Evolutionary conservation across 2,797 vertebrate species (phyloP), one percentile per base, ranked within the genome.

Genomic region (Rhinichthys osculus): DNA sequence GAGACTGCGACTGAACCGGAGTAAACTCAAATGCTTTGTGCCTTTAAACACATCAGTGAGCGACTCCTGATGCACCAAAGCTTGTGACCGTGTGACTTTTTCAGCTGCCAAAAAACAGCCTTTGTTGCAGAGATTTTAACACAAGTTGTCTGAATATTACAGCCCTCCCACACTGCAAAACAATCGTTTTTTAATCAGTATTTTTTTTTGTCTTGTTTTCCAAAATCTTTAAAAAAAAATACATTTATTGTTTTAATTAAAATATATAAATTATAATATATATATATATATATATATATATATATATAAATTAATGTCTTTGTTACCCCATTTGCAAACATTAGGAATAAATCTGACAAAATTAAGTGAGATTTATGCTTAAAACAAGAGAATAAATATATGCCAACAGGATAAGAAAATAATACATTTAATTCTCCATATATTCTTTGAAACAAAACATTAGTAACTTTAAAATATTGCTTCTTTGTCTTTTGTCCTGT

Each of bases 1-100:
- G 83, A 80, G 74, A 72, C 47, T 77, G 44, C 38, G 57, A 82
- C 54, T 84, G 52, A 84, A 84, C 69, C 21, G 33, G 52, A 19
- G 57, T 81, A 78, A 85, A 74, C 78, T 21, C 33, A 40, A 38
- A 35, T 27, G 74, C 42, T 42, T 52, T 79, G 62, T 66, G 83
- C 35, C 81, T 72, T 74, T 67, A 64, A 86, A 74, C 73, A 83
- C 70, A 74, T 38, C 38, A 50, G 40, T 62, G 40, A 71, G 76
- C 62, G 52, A 78, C 82, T 72, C 44, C 57, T 64, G 38, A 79
- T 84, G 16, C 35, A 57, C 52, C 13, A 23, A 57, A 69, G 44
- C 30, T 30, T 77, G 23, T 16, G 35, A 67, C 16, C 9, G 14
- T 23, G 70, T 64, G 35, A 33, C 30, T 59, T 82, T 44, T 21